phyloP scores from a whole-genome alignment of 2,888 invertebrate genomes.

The Gastrophysa polygoni region DNA sequence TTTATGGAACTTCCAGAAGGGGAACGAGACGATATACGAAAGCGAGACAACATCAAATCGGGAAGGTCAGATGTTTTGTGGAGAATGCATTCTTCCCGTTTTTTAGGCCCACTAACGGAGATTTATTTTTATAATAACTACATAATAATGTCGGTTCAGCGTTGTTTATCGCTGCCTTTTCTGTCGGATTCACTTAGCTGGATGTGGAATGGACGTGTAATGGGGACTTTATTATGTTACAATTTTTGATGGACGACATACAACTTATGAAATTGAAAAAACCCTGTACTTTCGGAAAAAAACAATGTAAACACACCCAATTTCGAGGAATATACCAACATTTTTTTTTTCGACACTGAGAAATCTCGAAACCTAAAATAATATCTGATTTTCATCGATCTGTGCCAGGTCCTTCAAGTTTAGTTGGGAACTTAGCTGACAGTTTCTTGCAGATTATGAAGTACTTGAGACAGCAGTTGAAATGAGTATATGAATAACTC shows the following conservation, averaged over 20 bases:
- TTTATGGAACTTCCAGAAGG: constrained; percentile 45
- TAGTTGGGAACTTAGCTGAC: too few species aligned
- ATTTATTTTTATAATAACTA: constrained; percentile 55
- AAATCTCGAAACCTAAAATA: too few species aligned
- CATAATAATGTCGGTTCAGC: constrained; percentile 50
- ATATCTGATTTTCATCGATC: too few species aligned
- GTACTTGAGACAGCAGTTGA: too few species aligned
- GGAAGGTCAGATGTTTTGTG: constrained; percentile 50
- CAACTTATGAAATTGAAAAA: neutral
- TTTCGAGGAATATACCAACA: too few species aligned
- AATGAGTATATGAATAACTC: too few species aligned
- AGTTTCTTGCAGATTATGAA: too few species aligned
- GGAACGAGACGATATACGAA: constrained; percentile 47
- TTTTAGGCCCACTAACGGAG: constrained; percentile 43
- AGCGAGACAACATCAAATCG: constrained; percentile 45
- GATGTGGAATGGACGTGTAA: constrained; percentile 16
- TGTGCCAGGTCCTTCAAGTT: too few species aligned
- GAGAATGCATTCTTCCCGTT: constrained; percentile 44
- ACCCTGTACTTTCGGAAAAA: neutral
- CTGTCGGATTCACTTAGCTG: constrained; percentile 30
- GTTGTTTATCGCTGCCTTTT: constrained; percentile 31
- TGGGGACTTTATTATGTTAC: constrained; percentile 14
- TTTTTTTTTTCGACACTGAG: too few species aligned
- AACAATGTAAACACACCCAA: too few species aligned
- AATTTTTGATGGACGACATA: neutral